Evolutionary conservation across 2,797 vertebrate genomes (phyloP).

Genomic region (Tapirus indicus): DNA sequence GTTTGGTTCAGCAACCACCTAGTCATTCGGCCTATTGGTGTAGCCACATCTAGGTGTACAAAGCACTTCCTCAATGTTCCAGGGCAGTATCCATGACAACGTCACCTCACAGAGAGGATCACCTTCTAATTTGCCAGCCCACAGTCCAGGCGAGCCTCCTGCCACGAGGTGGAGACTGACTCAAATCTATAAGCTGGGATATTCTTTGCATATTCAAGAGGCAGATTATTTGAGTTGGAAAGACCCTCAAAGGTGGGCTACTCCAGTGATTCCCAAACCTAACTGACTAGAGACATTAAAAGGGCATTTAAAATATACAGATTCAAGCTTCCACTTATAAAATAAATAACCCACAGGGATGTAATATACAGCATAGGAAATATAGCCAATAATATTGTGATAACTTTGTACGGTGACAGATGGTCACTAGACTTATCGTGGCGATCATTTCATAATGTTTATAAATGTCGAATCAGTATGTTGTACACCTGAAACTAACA

Average conservation of each 20-base stretch:
- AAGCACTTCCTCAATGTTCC: neutral
- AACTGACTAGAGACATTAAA: neutral
- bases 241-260: neutral
- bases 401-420: too few relatives aligned
- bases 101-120: neutral
- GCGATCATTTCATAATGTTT: too few relatives aligned
- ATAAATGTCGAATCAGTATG: too few relatives aligned
- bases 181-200: conserved; percentile 58
- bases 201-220: neutral
- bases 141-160: conserved; percentile 40
- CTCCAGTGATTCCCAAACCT: neutral
- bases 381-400: too few relatives aligned
- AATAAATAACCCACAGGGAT: too few relatives aligned
- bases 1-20: neutral
- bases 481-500: too few relatives aligned
- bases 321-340: neutral
- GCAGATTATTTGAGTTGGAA: conserved; percentile 5
- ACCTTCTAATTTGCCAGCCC: neutral
- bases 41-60: neutral
- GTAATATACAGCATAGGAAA: too few relatives aligned
- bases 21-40: neutral
- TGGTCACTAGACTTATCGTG: too few relatives aligned
- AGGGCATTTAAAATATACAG: neutral
- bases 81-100: conserved; percentile 31
- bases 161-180: conserved; percentile 82